Evolutionary conservation across 2,888 invertebrate species (phyloP), one percentile per base, ranked within the genome.

Genomic region (Gastrophysa polygoni): DNA sequence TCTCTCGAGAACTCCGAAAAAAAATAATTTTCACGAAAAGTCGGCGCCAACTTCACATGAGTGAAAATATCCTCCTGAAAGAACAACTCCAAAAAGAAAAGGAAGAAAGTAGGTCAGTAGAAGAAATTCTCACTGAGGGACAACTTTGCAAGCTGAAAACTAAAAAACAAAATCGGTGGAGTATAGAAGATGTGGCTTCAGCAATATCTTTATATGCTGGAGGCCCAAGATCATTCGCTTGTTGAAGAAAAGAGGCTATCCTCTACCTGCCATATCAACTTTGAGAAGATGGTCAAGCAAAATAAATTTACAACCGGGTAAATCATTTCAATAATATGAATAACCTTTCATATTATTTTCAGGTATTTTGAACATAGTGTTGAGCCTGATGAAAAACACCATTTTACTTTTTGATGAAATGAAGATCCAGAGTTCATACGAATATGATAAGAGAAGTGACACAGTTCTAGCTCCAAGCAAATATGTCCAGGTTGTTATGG

Each of bases 371-470:
- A 51, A 57, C 14, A 32, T 58, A 21, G 64, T 59, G 17, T 46
- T 57, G 59, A 61, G 17, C n/a, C 29, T 65, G 8, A 67, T 62
- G 57, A 58, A 61, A 38, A 54, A 61, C 28, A 29, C 38, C 24
- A 20, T 68, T 14, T 32, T 71, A 21, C 63, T 61, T 14, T 70
- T 70, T 55, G 72, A 72, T 61, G 71, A 72, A 57, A 68, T 71
- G 63, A 70, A 70, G 54, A 62, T 71, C 17, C 58, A 63, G 29
- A 59, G 48, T 52, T 21, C 21, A 8, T 68, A 66, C 46, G 63
- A 65, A 3, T 72, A 71, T 57, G 71, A 73, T 54, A 63, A 67
- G 59, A 56, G 29, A 57, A 68, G 60, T 61, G 69, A 58, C 59
- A 52, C 38, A 60, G 63, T 60, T 54, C 10, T 61, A 47, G 51